These are phyloP conservation scores for Botrylloides violaceus DNA, from an alignment of 23 tunicate genomes.

Conservation along the genomic window DNA sequence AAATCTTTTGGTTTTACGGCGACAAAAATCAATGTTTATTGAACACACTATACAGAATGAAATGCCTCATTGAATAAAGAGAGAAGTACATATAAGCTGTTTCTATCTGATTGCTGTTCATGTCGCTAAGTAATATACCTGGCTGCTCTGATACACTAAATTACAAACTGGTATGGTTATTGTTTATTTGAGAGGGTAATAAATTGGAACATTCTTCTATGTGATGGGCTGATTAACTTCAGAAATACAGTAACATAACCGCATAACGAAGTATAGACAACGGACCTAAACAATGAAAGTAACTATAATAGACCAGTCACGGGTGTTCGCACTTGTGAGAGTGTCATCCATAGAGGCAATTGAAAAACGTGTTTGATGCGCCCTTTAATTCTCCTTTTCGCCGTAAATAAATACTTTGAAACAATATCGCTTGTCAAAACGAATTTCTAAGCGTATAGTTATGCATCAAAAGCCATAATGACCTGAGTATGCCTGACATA, in stretches of 20 bases:
- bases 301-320: constrained; percentile 11
- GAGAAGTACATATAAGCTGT: no score
- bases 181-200: background rate
- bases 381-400: background rate
- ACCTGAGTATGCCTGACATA: no score
- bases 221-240: background rate
- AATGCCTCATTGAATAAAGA: no score
- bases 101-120: no score
- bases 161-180: background rate
- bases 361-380: background rate
- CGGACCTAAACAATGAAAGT: background rate
- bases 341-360: background rate
- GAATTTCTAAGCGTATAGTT: no score
- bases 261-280: background rate
- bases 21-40: no score
- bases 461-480: no score
- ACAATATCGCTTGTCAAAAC: background rate
- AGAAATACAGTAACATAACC: background rate
- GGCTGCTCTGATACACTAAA: no score
- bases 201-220: background rate
- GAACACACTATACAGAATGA: no score
- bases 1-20: no score
- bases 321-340: constrained; percentile 17
- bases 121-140: no score
- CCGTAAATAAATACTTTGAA: background rate